A percentile compares a stretch with the other conserved stretches of the same genome.
Evolutionary conservation across 2,888 invertebrate genomes (phyloP).

Genomic region (Chironomus tentans): DNA sequence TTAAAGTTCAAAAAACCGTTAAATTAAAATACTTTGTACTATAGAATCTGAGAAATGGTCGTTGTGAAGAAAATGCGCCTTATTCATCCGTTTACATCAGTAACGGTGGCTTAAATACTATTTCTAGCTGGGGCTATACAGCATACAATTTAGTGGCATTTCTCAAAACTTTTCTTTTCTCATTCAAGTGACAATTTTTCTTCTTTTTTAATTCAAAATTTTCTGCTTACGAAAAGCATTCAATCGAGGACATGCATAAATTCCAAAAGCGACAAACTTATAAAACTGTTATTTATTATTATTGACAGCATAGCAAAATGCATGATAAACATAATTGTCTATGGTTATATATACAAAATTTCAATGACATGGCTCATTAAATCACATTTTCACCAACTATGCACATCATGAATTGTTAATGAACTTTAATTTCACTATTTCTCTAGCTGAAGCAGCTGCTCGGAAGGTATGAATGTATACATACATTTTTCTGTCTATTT

Average conservation of each 20-base stretch:
- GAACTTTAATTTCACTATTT: not conserved
- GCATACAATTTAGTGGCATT: too few species aligned
- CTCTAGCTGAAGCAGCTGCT: constrained; percentile 3
- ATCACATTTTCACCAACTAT: constrained; percentile 15
- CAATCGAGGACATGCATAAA: not conserved
- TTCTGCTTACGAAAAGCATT: too few species aligned
- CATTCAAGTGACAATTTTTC: not conserved
- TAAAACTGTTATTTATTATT: not conserved
- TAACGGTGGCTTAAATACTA: too few species aligned
- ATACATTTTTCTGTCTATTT: not conserved
- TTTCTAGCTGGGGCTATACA: too few species aligned
- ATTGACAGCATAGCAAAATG: not conserved
- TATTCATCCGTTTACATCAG: too few species aligned
- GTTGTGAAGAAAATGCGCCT: too few species aligned
- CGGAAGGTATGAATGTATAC: not conserved
- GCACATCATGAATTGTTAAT: constrained; percentile 22
- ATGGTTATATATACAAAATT: not conserved
- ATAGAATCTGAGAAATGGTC: too few species aligned
- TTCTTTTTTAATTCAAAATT: too few species aligned
- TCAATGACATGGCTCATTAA: constrained; percentile 26
- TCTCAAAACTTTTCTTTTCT: not conserved
- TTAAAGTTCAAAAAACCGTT: too few species aligned
- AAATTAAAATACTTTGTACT: too few species aligned
- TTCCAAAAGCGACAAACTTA: not conserved
- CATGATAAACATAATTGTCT: not conserved